Evolutionary conservation across 2,113 vertebrate genomes (phyloP), one percentile per base, ranked within the genome.

Genomic region (Dicrurus megarhynchus): DNA sequence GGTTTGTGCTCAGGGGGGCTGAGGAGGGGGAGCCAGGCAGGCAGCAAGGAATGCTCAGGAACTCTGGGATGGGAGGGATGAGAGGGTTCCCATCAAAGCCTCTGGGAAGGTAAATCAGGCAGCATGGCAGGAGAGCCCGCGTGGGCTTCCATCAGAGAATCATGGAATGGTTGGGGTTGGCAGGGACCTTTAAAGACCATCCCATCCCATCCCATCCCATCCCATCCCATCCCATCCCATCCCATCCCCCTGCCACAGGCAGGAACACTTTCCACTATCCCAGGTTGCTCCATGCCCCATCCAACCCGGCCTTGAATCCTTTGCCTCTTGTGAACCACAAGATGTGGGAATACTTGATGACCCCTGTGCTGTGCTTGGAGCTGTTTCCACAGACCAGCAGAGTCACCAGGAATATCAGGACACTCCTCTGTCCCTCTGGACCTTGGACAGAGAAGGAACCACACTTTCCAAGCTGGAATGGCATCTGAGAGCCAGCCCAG

Each of bases 391-490:
- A 71, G 35, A 59, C 18, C 61, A 42, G 39, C 44, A 59, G 47
- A 46, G 27, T 6, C 49, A 30, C 22, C 32, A 23, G 69, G n/a
- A 73, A 24, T 1, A 57, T 41, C 49, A 70, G 52, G 60, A 87
- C 56, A 32, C 15, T 52, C 3, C 7, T 35, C 19, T 59, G 55
- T 28, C 33, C 55, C 47, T 69, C 57, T 37, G 49, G 61, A 26
- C 46, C 37, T 41, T 7, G 41, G 63, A 18, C 37, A 39, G 24
- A 19, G 11, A 24, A 37, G 8, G 42, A 93, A 7, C 10, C 18
- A 19, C 0, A 0, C 8, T 63, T 16, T 59, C 52, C n/a, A 2
- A 49, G 21, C 0, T 3, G 75, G 73, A 88, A 57, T 4, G 5
- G 23, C 60, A 24, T 9, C 49, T 6, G 30, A 33, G 39, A 46